A percentile compares a stretch with the other conserved stretches of the same genome.
Evolutionary conservation across 2,797 vertebrate genomes (phyloP).

Genomic region (Megaceryle alcyon): DNA sequence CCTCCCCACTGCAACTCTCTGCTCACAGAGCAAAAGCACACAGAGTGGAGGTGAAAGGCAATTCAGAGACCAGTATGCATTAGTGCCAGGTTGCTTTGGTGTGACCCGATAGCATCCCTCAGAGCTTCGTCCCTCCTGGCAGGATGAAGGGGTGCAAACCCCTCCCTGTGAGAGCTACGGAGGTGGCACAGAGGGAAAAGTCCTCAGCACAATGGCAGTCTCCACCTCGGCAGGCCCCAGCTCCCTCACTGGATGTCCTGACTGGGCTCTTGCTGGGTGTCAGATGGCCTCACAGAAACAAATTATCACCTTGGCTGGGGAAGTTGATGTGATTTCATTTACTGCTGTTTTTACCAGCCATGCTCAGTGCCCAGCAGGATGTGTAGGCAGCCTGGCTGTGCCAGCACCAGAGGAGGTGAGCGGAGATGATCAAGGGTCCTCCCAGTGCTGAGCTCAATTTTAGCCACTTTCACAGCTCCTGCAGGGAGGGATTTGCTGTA

Average conservation of each 20-base stretch:
- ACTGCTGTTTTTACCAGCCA: neutral
- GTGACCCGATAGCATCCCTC: accelerated
- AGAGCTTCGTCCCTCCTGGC: neutral
- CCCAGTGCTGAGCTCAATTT: neutral
- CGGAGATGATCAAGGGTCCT: neutral
- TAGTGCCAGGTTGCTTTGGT: accelerated
- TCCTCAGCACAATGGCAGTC: accelerated
- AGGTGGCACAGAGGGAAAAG: neutral
- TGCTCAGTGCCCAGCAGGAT: neutral
- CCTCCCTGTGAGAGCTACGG: neutral
- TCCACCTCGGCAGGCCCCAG: neutral
- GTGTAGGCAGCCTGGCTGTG: neutral
- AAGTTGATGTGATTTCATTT: neutral
- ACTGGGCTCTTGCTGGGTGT: neutral
- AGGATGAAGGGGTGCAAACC: neutral
- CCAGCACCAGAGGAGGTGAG: accelerated
- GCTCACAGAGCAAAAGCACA: accelerated
- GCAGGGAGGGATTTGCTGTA: neutral
- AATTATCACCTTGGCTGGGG: constrained; percentile 30
- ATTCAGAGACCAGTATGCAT: neutral
- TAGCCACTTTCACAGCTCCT: neutral
- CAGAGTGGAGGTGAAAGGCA: accelerated
- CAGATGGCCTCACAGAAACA: constrained; percentile 34
- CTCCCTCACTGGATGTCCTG: neutral
- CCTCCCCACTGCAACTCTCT: too few species aligned